Evolutionary conservation across 2,113 vertebrate species (phyloP).

Genomic region (Pteronura brasiliensis): DNA sequence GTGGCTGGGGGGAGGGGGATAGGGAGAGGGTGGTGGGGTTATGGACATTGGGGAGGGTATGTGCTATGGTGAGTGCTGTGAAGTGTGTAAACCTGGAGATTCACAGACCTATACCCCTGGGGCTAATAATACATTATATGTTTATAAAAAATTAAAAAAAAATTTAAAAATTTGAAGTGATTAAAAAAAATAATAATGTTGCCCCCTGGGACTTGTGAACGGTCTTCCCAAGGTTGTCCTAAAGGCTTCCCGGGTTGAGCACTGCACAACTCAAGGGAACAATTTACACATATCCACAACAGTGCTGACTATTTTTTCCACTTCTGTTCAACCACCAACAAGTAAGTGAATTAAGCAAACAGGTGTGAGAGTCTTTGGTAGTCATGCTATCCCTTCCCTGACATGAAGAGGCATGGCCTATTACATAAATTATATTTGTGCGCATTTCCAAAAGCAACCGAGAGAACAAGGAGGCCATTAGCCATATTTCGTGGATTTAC

Average conservation of each 20-base stretch:
- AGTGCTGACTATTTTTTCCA: not conserved
- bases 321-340: not conserved
- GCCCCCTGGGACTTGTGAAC: rapidly evolving
- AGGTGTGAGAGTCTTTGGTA: not conserved
- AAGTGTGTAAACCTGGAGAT: too few species aligned
- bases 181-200: not conserved
- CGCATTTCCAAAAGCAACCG: not conserved
- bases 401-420: not conserved
- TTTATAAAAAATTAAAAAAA: too few species aligned
- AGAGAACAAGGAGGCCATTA: not conserved
- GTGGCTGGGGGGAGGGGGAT: too few species aligned
- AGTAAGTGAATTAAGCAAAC: not conserved
- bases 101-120: too few species aligned
- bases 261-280: not conserved
- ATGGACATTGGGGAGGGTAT: too few species aligned
- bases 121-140: too few species aligned
- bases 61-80: too few species aligned
- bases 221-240: not conserved
- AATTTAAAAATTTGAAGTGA: too few species aligned
- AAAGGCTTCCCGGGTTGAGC: not conserved
- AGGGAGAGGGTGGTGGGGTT: too few species aligned
- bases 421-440: not conserved
- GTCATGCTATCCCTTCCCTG: not conserved
- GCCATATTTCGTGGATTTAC: not conserved
- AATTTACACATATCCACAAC: not conserved